Conservation (phyloP, 2,113 vertebrate species). For the Egretta garzetta region DNA sequence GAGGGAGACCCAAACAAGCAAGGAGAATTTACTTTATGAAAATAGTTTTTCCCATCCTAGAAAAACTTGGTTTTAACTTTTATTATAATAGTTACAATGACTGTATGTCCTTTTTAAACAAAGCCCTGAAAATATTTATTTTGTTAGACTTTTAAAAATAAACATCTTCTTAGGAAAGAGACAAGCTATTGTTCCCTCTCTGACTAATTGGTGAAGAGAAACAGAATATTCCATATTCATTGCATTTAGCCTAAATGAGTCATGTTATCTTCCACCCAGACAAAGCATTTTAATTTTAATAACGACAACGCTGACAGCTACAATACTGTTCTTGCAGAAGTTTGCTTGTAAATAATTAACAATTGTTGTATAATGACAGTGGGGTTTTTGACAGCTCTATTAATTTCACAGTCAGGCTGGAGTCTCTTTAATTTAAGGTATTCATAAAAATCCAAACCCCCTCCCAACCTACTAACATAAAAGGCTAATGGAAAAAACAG, state of each 20-base stretch:
- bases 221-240: constrained; percentile 44
- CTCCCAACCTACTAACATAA: neutral
- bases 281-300: constrained; percentile 55
- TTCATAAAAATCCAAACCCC: neutral
- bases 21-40: neutral
- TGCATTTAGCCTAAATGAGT: constrained; percentile 41
- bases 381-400: constrained; percentile 20
- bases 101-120: neutral
- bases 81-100: neutral
- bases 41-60: neutral
- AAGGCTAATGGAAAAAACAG: neutral
- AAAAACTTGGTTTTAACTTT: neutral
- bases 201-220: neutral
- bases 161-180: constrained; percentile 25
- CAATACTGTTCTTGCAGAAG: constrained; percentile 21
- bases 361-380: constrained; percentile 8
- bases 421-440: constrained; percentile 14
- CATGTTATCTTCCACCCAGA: constrained; percentile 43
- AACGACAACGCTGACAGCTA: constrained; percentile 42
- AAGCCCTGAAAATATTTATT: constrained; percentile 17
- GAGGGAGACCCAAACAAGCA: neutral
- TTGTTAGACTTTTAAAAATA: neutral
- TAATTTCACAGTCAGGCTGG: constrained; percentile 50
- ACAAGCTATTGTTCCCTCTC: constrained; percentile 26
- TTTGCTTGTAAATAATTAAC: constrained; percentile 70